Evolutionary conservation across 2,888 invertebrate genomes (phyloP).

Genomic region (Xestia ashworthii): DNA sequence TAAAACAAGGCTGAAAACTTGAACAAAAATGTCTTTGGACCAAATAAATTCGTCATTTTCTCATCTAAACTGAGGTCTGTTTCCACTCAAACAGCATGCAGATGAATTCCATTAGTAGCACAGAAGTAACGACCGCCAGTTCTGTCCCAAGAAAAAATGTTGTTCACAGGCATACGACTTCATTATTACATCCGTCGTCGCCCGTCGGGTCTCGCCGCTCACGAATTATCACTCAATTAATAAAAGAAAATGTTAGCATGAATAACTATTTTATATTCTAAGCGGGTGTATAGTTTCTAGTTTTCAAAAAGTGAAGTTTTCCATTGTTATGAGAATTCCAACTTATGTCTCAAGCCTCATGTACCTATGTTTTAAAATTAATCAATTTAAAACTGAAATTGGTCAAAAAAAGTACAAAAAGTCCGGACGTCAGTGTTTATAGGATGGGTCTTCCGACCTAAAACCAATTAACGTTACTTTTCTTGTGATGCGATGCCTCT

Average conservation of each 20-base stretch:
- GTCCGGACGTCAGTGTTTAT: background rate
- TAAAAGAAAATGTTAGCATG: conserved; percentile 68
- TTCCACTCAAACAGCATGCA: too few species aligned
- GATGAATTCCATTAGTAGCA: too few species aligned
- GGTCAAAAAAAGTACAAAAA: background rate
- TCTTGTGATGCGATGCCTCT: background rate
- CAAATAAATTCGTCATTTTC: too few species aligned
- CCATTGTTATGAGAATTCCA: background rate
- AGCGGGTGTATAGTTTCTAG: background rate
- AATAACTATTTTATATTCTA: background rate
- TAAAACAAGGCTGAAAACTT: too few species aligned
- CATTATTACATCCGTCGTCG: conserved; percentile 73
- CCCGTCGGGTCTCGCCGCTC: conserved; percentile 78
- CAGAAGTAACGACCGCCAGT: background rate
- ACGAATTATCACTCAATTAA: conserved; percentile 86
- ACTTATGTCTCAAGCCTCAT: background rate
- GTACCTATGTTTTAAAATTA: background rate
- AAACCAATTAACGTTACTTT: background rate
- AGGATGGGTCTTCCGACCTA: background rate
- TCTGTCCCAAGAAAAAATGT: conserved; percentile 22
- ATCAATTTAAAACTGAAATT: background rate
- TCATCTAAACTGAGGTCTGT: too few species aligned
- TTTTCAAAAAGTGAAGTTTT: background rate
- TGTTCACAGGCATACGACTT: conserved; percentile 64
- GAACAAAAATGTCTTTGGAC: too few species aligned